Evolutionary conservation across 2,797 vertebrate genomes (phyloP).

Genomic region (Protosalanx chinensis): DNA sequence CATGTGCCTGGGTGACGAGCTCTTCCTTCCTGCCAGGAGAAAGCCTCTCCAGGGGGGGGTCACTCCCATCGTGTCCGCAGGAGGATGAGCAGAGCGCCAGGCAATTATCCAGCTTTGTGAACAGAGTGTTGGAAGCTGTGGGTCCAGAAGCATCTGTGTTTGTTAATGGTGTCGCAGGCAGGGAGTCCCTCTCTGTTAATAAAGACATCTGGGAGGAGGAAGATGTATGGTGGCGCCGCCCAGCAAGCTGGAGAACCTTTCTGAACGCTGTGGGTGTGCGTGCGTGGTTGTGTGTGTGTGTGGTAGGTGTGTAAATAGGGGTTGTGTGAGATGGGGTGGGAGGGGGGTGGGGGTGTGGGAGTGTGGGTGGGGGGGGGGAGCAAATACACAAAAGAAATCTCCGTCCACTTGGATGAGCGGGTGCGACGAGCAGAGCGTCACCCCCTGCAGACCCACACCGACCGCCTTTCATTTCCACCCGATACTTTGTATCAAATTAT

Average conservation of each 20-base stretch:
- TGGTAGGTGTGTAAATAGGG: not conserved
- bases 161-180: slow-evolving; percentile 42
- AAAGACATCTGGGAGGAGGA: slow-evolving; percentile 46
- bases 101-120: slow-evolving; percentile 35
- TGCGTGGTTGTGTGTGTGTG: not conserved
- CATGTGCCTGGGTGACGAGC: not conserved
- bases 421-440: slow-evolving; percentile 22
- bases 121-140: slow-evolving; percentile 28
- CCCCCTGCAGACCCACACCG: slow-evolving; percentile 20
- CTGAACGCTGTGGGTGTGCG: not conserved
- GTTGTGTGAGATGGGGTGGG: no score
- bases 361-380: slow-evolving; percentile 32
- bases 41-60: slow-evolving; percentile 3
- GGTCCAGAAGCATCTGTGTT: slow-evolving; percentile 42
- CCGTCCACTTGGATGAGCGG: slow-evolving; percentile 45
- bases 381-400: slow-evolving; percentile 28
- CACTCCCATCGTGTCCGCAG: slow-evolving; percentile 14
- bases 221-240: slow-evolving; percentile 46
- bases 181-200: slow-evolving; percentile 48
- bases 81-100: slow-evolving; percentile 21
- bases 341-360: no score
- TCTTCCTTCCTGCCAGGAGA: slow-evolving; percentile 5
- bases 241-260: slow-evolving; percentile 36
- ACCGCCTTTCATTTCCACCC: slow-evolving; percentile 58
- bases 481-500: slow-evolving; percentile 66